phyloP scores from a whole-genome alignment of 2,888 invertebrate species.

The Tridacna crocea region DNA sequence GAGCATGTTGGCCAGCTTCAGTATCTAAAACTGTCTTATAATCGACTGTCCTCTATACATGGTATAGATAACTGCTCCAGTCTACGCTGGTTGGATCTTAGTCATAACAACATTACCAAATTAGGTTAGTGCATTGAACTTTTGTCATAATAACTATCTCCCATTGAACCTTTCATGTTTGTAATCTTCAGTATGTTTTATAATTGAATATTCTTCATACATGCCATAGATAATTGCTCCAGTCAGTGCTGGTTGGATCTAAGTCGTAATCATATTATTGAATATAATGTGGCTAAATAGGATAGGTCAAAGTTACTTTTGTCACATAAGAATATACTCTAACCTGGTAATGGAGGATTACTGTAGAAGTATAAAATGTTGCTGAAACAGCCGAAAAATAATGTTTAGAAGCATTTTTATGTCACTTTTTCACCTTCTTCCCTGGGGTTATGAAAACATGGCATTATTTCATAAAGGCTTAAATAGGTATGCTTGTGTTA shows the following conservation, averaged over 20 bases:
- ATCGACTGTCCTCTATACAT: conserved; percentile 46
- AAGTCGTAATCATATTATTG: too few species aligned
- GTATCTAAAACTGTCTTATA: conserved; percentile 77
- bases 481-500: too few species aligned
- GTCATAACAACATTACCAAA: conserved; percentile 77
- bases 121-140: conserved; percentile 79
- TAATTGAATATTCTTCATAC: conserved; percentile 41
- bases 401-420: too few species aligned
- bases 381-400: too few species aligned
- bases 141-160: too few species aligned
- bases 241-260: conserved; percentile 76
- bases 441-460: too few species aligned
- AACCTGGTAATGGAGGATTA: neutral
- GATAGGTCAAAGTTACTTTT: conserved; percentile 67
- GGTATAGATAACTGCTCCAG: conserved; percentile 1
- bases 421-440: too few species aligned
- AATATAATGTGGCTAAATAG: conserved; percentile 76
- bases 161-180: too few species aligned
- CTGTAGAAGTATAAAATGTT: neutral
- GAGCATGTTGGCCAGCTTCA: conserved; percentile 72
- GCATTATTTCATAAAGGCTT: too few species aligned
- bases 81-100: conserved; percentile 67
- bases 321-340: conserved; percentile 67
- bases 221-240: conserved; percentile 79
- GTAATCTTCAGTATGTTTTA: too few species aligned